phyloP scores from a whole-genome alignment of 1,140 invertebrate genomes.

The Mizuhopecten yessoensis region DNA sequence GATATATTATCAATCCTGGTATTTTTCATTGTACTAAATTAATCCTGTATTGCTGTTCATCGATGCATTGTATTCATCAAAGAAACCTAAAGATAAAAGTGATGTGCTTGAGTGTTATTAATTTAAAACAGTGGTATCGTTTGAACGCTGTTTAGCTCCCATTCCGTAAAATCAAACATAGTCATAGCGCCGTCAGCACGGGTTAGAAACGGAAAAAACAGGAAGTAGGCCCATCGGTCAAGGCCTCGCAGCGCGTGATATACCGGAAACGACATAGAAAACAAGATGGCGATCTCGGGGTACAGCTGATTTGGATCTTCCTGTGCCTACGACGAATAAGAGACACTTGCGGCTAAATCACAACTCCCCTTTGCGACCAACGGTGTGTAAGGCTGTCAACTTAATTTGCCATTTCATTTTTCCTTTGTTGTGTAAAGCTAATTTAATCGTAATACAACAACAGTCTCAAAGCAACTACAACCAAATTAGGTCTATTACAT shows the following conservation, averaged over 20 bases:
- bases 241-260: conserved; percentile 19
- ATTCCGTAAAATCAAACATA: background rate
- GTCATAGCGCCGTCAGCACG: background rate
- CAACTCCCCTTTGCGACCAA: background rate
- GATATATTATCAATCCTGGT: too few species aligned
- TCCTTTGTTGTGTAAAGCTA: conserved; percentile 27
- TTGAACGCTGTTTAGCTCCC: background rate
- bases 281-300: background rate
- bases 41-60: too few species aligned
- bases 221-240: background rate
- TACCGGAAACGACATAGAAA: conserved; percentile 14
- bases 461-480: conserved; percentile 38
- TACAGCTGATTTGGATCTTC: conserved; percentile 26
- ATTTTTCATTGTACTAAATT: too few species aligned
- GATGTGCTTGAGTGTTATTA: background rate
- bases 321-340: background rate
- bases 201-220: background rate
- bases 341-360: conserved; percentile 37
- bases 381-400: conserved; percentile 15
- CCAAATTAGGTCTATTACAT: conserved; percentile 39
- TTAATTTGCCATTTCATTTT: conserved; percentile 39
- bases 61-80: too few species aligned
- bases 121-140: background rate
- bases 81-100: too few species aligned
- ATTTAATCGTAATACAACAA: conserved; percentile 29